These are phyloP conservation scores for Conistra vaccinii DNA, from an alignment of 2,888 invertebrate genomes.

Conservation along the genomic window DNA sequence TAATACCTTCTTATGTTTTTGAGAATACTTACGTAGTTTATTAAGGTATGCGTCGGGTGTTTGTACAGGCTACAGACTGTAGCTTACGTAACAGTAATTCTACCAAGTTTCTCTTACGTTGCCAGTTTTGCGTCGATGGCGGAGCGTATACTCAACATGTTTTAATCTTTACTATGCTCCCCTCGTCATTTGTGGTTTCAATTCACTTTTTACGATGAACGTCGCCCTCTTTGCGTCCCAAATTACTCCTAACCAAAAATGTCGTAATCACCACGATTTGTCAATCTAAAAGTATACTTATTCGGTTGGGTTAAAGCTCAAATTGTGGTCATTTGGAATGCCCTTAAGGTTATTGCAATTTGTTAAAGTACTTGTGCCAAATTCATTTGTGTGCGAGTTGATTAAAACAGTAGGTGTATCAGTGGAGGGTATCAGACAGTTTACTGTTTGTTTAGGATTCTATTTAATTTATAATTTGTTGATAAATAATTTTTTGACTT, in stretches of 20 bases:
- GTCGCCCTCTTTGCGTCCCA: constrained; percentile 83
- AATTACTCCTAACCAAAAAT: constrained; percentile 79
- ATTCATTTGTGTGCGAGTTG: constrained; percentile 60
- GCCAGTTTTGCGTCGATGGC: neutral
- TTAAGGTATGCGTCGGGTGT: neutral
- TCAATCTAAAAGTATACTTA: constrained; percentile 54
- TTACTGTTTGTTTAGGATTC: constrained; percentile 60
- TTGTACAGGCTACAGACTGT: neutral
- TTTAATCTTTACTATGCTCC: constrained; percentile 70
- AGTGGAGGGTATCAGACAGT: constrained; percentile 48
- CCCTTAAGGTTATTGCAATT: constrained; percentile 34
- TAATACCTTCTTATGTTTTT: neutral
- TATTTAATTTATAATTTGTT: constrained; percentile 41
- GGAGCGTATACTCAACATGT: constrained; percentile 52
- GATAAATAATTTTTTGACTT: no score
- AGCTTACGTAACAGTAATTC: neutral
- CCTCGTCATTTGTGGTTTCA: constrained; percentile 90
- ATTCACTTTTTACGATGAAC: constrained; percentile 88
- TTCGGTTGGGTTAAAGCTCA: constrained; percentile 46
- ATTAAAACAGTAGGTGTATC: constrained; percentile 64
- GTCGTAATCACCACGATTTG: constrained; percentile 72
- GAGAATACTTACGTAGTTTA: neutral
- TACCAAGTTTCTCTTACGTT: neutral
- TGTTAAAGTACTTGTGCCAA: constrained; percentile 52
- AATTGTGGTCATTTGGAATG: constrained; percentile 45